phyloP scores from a whole-genome alignment of 2,888 invertebrate genomes.

The Acleris cristana region DNA sequence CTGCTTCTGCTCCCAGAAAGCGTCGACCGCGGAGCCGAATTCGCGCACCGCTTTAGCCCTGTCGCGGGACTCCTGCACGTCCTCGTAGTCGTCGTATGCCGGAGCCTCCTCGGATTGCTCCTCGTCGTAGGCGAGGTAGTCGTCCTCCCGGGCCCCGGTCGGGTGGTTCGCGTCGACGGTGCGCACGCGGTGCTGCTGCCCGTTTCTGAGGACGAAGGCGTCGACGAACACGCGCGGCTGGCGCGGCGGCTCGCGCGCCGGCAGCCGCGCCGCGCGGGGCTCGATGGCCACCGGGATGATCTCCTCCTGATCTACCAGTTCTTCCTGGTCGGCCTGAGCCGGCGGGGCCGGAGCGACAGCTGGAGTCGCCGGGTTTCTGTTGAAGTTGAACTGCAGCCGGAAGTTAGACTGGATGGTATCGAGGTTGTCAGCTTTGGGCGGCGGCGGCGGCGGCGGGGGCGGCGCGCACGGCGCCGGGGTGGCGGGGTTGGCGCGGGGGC shows the following conservation, averaged over 20 bases:
- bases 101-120: slow-evolving; percentile 52
- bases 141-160: slow-evolving; percentile 50
- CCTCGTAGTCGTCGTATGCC: slow-evolving; percentile 72
- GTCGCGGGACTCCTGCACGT: slow-evolving; percentile 69
- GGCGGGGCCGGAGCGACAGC: slow-evolving; percentile 47
- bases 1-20: slow-evolving; percentile 72
- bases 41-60: slow-evolving; percentile 64
- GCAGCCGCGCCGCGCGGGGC: slow-evolving; percentile 70
- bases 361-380: slow-evolving; percentile 59
- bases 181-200: slow-evolving; percentile 69
- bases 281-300: slow-evolving; percentile 60
- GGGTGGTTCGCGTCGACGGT: slow-evolving; percentile 65
- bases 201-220: slow-evolving; percentile 73
- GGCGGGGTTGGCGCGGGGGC: slow-evolving; percentile 68
- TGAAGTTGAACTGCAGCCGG: slow-evolving; percentile 71
- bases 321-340: slow-evolving; percentile 46
- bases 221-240: slow-evolving; percentile 75
- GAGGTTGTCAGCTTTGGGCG: slow-evolving; percentile 60
- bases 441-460: slow-evolving; percentile 59
- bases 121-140: slow-evolving; percentile 65
- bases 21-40: slow-evolving; percentile 69
- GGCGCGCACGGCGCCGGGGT: slow-evolving; percentile 61
- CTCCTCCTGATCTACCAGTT: slow-evolving; percentile 44
- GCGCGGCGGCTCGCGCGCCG: slow-evolving; percentile 57
- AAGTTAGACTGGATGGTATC: slow-evolving; percentile 73